Conservation (phyloP, 2,888 invertebrate species). For the Scaptodrosophila latifasciaeformis region DNA sequence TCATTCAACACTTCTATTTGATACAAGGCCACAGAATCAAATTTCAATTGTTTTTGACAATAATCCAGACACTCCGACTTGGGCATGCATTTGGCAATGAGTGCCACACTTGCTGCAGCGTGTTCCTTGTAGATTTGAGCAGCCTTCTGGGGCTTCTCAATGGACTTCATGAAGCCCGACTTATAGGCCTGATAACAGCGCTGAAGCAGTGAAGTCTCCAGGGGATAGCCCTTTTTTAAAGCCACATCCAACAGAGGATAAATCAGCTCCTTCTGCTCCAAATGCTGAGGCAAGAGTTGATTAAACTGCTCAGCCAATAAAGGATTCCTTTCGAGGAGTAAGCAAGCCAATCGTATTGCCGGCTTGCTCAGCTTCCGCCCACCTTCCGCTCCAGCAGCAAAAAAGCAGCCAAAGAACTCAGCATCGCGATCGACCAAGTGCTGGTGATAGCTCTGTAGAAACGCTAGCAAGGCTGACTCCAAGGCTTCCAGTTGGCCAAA, state of each 20-base stretch:
- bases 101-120: slow-evolving; percentile 77
- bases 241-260: slow-evolving; percentile 79
- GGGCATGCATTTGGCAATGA: slow-evolving; percentile 80
- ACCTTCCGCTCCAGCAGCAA: slow-evolving; percentile 75
- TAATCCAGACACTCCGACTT: slow-evolving; percentile 77
- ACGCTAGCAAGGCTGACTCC: slow-evolving; percentile 77
- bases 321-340: slow-evolving; percentile 76
- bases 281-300: slow-evolving; percentile 62
- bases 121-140: slow-evolving; percentile 80
- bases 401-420: slow-evolving; percentile 78
- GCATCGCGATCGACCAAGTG: slow-evolving; percentile 76
- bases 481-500: slow-evolving; percentile 77
- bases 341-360: slow-evolving; percentile 78
- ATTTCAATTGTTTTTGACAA: slow-evolving; percentile 79
- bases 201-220: slow-evolving; percentile 76
- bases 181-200: slow-evolving; percentile 79
- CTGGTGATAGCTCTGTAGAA: slow-evolving; percentile 80
- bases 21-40: slow-evolving; percentile 78
- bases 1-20: slow-evolving; percentile 78
- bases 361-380: slow-evolving; percentile 78
- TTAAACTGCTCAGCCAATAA: slow-evolving; percentile 42
- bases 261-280: slow-evolving; percentile 79
- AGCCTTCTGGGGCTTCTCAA: slow-evolving; percentile 83
- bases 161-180: slow-evolving; percentile 79
- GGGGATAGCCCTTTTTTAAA: slow-evolving; percentile 62